Conservation (phyloP, 1,140 invertebrate genomes). For the Halyomorpha halys region DNA sequence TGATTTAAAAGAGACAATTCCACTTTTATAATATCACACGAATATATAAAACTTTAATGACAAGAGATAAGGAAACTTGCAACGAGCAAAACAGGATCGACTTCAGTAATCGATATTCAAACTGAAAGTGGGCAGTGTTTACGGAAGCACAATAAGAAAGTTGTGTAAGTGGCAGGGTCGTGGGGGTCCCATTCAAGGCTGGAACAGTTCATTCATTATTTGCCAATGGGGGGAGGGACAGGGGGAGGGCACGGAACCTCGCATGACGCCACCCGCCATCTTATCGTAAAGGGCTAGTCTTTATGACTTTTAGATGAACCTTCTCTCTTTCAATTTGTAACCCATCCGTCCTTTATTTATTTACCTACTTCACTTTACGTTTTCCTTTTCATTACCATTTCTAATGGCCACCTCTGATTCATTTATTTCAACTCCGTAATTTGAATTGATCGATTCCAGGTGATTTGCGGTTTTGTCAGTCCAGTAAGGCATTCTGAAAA, state of each 20-base stretch:
- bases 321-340: not conserved
- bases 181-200: slow-evolving; percentile 3
- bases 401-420: not conserved
- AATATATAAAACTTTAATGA: no score
- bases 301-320: slow-evolving; percentile 17
- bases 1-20: no score
- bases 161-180: not conserved
- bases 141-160: no score
- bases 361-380: not conserved
- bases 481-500: no score
- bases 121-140: no score
- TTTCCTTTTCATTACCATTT: not conserved
- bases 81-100: no score
- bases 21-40: no score
- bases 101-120: no score
- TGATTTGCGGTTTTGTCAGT: not conserved
- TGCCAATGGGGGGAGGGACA: not conserved
- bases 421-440: not conserved
- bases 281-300: not conserved
- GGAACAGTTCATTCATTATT: slow-evolving; percentile 13
- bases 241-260: slow-evolving; percentile 6
- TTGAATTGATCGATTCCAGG: not conserved
- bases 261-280: slow-evolving; percentile 4
- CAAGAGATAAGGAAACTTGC: no score
- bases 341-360: not conserved